Conservation (phyloP, 1,140 invertebrate species). For the Campodea augens region DNA sequence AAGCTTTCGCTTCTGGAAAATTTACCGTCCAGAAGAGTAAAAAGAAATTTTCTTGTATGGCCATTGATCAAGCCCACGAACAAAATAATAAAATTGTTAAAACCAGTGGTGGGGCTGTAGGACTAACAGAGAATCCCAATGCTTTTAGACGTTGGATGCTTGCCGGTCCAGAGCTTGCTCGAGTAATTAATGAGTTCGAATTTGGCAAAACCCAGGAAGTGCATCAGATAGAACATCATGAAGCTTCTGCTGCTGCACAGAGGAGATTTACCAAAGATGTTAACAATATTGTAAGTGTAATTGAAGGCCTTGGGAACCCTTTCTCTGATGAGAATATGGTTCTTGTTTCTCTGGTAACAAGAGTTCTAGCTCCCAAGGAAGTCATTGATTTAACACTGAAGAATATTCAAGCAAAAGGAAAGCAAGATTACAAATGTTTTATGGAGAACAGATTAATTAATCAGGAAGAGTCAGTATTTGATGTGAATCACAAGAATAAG, state of each 20-base stretch:
- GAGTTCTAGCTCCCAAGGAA: not conserved
- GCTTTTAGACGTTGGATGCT: constrained; percentile 15
- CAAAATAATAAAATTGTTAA: constrained; percentile 14
- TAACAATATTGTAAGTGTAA: not conserved
- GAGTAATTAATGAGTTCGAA: constrained; percentile 14
- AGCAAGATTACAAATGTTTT: not conserved
- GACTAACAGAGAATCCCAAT: constrained; percentile 15
- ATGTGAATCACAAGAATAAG: not conserved
- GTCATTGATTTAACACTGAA: not conserved
- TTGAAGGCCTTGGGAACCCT: not conserved
- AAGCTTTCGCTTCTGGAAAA: not conserved
- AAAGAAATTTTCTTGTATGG: not conserved
- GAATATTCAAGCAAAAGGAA: not conserved
- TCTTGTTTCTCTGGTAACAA: not conserved
- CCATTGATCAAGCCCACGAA: too few relatives aligned
- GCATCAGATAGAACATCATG: not conserved
- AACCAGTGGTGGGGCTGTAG: constrained; percentile 14
- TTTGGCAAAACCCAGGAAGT: not conserved
- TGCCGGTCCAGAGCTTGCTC: constrained; percentile 12
- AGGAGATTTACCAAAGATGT: not conserved
- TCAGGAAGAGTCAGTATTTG: not conserved
- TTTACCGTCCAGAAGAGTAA: not conserved
- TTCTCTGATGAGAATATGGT: not conserved
- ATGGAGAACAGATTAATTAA: not conserved
- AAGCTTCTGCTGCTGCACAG: not conserved